phyloP scores from a whole-genome alignment of 2,888 invertebrate genomes.

The Melinopterus prodromus region DNA sequence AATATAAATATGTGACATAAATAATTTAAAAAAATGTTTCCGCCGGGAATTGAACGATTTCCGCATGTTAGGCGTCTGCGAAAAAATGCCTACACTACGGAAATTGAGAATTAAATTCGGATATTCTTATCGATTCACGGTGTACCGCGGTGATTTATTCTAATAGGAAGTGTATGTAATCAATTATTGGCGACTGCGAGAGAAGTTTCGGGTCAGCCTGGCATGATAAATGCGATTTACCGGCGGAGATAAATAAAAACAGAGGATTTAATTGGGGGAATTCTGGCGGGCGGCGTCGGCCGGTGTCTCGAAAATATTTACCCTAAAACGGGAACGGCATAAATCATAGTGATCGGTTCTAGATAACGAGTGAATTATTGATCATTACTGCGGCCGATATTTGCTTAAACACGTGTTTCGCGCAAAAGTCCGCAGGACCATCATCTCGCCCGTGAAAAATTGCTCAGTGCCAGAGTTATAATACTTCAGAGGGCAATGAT shows the following conservation, averaged over 20 bases:
- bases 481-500: no score
- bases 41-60: no score
- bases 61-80: no score
- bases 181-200: background rate
- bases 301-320: constrained; percentile 37
- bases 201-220: constrained; percentile 23
- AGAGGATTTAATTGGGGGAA: constrained; percentile 19
- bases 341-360: constrained; percentile 44
- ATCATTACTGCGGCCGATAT: constrained; percentile 41
- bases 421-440: constrained; percentile 35
- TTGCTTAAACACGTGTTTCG: constrained; percentile 43
- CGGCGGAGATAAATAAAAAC: background rate
- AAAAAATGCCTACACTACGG: background rate
- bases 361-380: constrained; percentile 44
- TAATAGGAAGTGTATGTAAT: constrained; percentile 4
- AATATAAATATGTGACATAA: no score
- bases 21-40: no score
- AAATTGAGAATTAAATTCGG: background rate
- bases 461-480: constrained; percentile 20
- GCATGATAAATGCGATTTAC: background rate
- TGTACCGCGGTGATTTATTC: background rate
- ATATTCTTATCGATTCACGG: no score
- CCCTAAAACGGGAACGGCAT: constrained; percentile 39
- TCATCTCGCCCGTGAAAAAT: constrained; percentile 42
- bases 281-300: background rate